phyloP scores from a whole-genome alignment of 2,113 vertebrate genomes.

The Chloropsis cyanopogon region DNA sequence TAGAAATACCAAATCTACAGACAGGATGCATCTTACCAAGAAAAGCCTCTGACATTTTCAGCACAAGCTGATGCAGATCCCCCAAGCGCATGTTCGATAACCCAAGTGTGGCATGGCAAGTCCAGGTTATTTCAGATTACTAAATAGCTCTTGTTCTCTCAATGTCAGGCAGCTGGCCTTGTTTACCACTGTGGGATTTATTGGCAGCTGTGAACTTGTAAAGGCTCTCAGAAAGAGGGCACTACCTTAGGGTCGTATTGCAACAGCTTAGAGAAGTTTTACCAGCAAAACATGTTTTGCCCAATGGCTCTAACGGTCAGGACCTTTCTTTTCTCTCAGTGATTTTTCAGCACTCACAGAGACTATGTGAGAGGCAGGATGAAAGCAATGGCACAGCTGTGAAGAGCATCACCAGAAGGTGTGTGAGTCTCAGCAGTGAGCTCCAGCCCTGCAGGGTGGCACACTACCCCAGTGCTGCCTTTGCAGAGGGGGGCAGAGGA shows the following conservation, averaged over 20 bases:
- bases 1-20: neutral
- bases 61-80: neutral
- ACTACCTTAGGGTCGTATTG: neutral
- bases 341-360: neutral
- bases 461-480: neutral
- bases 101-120: neutral
- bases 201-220: neutral
- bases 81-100: neutral
- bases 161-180: neutral
- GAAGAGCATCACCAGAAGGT: neutral
- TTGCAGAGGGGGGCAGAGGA: accelerated
- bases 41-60: neutral
- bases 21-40: neutral
- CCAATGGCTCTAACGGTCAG: neutral
- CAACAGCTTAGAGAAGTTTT: neutral
- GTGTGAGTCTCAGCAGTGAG: neutral
- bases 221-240: neutral
- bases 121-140: neutral
- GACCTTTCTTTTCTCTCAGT: neutral
- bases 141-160: neutral
- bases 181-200: neutral
- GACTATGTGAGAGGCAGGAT: neutral
- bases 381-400: neutral
- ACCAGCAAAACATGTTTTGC: neutral
- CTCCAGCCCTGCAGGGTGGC: accelerated